Percentiles rank a stretch among this genome's conserved stretches.
Evolutionary conservation across 2,113 vertebrate genomes (phyloP).

Genomic region (Tragelaphus strepsiceros): DNA sequence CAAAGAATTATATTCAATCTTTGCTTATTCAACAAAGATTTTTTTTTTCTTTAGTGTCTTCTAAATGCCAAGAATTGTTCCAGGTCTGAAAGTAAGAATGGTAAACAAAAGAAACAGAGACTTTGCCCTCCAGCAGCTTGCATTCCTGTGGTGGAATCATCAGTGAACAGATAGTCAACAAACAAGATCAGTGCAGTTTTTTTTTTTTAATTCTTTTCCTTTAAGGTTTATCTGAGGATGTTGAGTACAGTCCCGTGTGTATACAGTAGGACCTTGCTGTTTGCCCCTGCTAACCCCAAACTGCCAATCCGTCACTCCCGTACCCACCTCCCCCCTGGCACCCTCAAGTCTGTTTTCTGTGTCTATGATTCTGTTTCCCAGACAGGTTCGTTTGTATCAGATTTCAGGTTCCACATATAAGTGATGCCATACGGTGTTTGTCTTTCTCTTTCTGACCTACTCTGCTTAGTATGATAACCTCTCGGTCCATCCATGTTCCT

Average conservation of each 20-base stretch:
- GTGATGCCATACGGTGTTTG: not conserved
- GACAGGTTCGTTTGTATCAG: not conserved
- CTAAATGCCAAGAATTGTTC: not conserved
- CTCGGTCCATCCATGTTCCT: not conserved
- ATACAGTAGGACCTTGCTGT: not conserved
- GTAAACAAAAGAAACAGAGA: not conserved
- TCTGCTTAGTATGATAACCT: not conserved
- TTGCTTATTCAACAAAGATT: not conserved
- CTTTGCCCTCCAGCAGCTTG: not conserved
- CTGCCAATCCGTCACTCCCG: fast-evolving
- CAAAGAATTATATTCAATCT: not conserved
- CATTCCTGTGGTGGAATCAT: not conserved
- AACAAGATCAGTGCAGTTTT: not conserved
- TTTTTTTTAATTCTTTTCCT: not conserved
- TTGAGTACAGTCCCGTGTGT: not conserved
- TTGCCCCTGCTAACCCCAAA: not conserved
- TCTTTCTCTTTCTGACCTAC: not conserved
- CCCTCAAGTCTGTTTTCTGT: not conserved
- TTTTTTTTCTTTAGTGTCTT: not conserved
- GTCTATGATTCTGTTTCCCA: not conserved
- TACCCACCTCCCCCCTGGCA: not conserved
- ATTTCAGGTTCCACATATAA: not conserved
- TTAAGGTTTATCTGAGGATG: not conserved
- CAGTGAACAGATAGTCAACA: not conserved
- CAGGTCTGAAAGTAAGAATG: not conserved